phyloP scores from a whole-genome alignment of 92 coral and sea anemone species.

The Desmophyllum pertusum region DNA sequence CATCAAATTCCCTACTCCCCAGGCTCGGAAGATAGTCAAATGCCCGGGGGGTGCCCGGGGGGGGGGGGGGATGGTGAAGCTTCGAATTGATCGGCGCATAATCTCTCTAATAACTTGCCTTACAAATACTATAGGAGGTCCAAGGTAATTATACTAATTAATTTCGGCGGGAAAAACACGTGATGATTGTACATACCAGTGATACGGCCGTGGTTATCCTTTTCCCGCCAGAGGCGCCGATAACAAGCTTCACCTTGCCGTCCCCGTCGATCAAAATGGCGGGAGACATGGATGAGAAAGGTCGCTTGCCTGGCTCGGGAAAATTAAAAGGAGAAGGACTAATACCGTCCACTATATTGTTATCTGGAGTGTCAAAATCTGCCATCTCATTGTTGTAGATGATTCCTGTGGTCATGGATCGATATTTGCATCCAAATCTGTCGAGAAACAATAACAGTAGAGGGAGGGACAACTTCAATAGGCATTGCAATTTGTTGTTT shows the following conservation, averaged over 20 bases:
- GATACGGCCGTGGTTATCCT: conserved; percentile 62
- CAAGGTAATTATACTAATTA: too few species aligned
- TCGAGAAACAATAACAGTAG: neutral
- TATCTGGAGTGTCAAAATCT: conserved; percentile 68
- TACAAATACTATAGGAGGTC: neutral
- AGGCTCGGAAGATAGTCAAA: too few species aligned
- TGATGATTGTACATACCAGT: conserved; percentile 41
- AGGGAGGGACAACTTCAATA: neutral
- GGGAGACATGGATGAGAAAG: conserved; percentile 71
- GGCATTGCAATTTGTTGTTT: too few species aligned
- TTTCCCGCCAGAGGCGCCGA: conserved; percentile 79
- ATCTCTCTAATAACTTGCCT: too few species aligned
- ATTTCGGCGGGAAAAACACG: too few species aligned
- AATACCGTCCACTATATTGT: conserved; percentile 38
- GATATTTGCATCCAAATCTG: conserved; percentile 69
- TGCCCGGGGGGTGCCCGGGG: too few species aligned
- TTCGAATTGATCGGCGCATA: too few species aligned
- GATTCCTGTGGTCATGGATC: conserved; percentile 68
- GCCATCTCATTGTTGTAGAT: conserved; percentile 71
- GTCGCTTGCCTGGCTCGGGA: conserved; percentile 73
- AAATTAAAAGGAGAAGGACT: conserved; percentile 62
- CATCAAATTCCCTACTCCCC: too few species aligned
- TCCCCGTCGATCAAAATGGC: conserved; percentile 59
- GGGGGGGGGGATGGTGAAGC: too few species aligned
- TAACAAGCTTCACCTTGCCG: conserved; percentile 60